Conservation (phyloP, 2,113 vertebrate species). For the Pseudonaja textilis region DNA sequence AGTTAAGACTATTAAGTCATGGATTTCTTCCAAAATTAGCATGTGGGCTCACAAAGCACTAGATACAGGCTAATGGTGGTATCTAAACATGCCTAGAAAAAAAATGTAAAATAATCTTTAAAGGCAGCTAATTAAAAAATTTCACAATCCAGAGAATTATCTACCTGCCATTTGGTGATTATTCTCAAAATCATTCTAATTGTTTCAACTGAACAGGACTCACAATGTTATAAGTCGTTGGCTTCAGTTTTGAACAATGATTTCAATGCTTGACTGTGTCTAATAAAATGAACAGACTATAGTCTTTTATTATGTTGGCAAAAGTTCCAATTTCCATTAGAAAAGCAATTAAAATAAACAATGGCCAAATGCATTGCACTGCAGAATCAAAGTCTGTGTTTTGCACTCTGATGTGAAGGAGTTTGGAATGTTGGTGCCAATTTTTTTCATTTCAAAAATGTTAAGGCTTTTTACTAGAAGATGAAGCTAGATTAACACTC, state of each 20-base stretch:
- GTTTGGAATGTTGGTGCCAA: background rate
- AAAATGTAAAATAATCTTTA: constrained; percentile 25
- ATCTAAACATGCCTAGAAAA: background rate
- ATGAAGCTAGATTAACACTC: background rate
- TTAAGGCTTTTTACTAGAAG: background rate
- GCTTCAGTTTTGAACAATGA: constrained; percentile 23
- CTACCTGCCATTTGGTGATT: background rate
- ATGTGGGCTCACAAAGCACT: constrained; percentile 48
- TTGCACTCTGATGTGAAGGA: background rate
- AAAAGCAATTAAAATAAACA: background rate
- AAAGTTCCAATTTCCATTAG: background rate
- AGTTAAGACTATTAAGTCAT: constrained; percentile 45
- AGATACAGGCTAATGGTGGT: constrained; percentile 17
- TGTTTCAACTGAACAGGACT: constrained; percentile 34
- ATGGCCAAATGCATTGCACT: no score
- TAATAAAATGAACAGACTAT: background rate
- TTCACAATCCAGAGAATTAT: constrained; percentile 24
- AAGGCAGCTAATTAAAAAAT: constrained; percentile 17
- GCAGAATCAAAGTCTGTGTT: background rate
- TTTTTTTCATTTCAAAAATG: background rate
- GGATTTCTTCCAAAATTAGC: constrained; percentile 55
- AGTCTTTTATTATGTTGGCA: background rate
- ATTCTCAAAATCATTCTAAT: accelerated
- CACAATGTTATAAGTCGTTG: background rate
- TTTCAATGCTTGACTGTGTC: constrained; percentile 10